Evolutionary conservation across 2,888 invertebrate genomes (phyloP).

Genomic region (Spodoptera picta): DNA sequence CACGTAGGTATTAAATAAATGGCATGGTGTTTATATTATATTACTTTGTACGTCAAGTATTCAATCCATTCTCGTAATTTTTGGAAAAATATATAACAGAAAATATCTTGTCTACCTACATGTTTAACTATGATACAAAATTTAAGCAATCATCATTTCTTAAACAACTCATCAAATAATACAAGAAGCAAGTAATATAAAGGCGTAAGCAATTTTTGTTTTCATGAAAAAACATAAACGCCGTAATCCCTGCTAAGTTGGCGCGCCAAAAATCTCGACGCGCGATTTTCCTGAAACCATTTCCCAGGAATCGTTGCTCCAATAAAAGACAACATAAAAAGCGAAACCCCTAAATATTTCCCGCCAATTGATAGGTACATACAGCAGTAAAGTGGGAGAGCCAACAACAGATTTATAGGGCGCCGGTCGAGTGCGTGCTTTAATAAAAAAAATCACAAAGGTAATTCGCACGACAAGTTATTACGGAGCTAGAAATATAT

Average conservation of each 20-base stretch:
- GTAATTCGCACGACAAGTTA: constrained; percentile 86
- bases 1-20: not conserved
- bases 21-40: no score
- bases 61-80: no score
- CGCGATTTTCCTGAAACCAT: constrained; percentile 56
- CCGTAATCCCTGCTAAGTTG: constrained; percentile 49
- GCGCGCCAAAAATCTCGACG: constrained; percentile 47
- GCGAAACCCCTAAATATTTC: constrained; percentile 75
- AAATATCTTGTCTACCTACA: no score
- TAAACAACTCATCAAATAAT: constrained; percentile 2
- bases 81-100: no score
- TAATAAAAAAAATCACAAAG: constrained; percentile 85
- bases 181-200: constrained; percentile 11
- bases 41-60: no score
- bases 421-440: constrained; percentile 83
- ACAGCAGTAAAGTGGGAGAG: constrained; percentile 81
- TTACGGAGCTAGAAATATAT: constrained; percentile 80
- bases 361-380: constrained; percentile 81
- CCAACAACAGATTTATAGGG: constrained; percentile 85
- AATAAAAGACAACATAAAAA: constrained; percentile 78
- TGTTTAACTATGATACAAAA: not conserved
- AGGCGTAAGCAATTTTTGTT: constrained; percentile 27
- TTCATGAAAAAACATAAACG: constrained; percentile 38
- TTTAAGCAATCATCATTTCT: not conserved
- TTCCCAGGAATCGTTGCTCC: constrained; percentile 66